Evolutionary conservation across 2,888 invertebrate genomes (phyloP), one percentile per base, ranked within the genome.

Genomic region (Diachrysia chrysitis): DNA sequence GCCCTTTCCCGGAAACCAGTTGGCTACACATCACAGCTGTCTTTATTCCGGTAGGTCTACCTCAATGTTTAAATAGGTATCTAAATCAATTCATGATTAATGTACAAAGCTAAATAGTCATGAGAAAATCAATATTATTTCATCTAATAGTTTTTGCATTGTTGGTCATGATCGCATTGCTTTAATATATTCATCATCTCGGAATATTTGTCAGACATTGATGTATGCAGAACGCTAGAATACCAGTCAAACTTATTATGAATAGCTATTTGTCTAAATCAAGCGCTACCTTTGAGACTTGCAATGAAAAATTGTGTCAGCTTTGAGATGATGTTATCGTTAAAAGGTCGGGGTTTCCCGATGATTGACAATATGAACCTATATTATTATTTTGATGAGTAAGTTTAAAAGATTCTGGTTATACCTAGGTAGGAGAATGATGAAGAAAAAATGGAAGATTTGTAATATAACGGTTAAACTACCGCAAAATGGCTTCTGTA

Each of bases 161-260:
- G 55, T 59, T 29, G 35, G 57, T 37, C 46, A 64, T 64, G 54
- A 62, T 69, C 62, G 55, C n/a, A 56, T n/a, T 29, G 25, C 19
- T 70, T 42, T 61, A 73, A 72, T 66, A 6, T 63, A 72, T 78
- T 68, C 58, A 78, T 78, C 76, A 70, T 78, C 69, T 56, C 42
- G 60, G 55, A 54, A 73, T 73, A 69, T 73, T 78, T 68, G 58
- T 71, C 42, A 51, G 76, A 81, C 70, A 56, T 66, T 78, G 76
- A 80, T 80, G 58, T 70, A 12, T 51, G 51, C 37, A 64, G 48
- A 29, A 62, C 12, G 48, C 21, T 51, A 10, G 48, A 12, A 21
- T 12, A 37, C 21, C 55, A 68, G 58, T 76, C 71, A 71, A 77
- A 71, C 80, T 79, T 73, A 60, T 57, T 53, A 54, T 58, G 54